Percentiles rank a stretch among this genome's conserved stretches.
These are phyloP conservation scores for Cheilosia urbana DNA, from an alignment of 2,888 invertebrate genomes.

Conservation along the genomic window DNA sequence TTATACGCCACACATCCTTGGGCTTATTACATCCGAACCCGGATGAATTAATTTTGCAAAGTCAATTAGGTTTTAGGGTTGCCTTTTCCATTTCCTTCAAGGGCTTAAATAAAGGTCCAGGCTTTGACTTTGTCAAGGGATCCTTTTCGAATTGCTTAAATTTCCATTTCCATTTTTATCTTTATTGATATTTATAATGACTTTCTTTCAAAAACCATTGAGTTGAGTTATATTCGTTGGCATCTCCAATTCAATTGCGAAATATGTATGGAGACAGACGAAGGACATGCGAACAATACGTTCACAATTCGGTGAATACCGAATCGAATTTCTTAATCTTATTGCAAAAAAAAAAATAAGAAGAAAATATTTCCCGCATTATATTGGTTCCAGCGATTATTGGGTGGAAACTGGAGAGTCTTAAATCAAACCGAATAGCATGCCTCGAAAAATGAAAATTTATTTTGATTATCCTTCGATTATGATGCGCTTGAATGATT, in stretches of 20 bases:
- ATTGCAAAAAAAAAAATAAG: not conserved
- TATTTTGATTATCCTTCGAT: conserved; percentile 64
- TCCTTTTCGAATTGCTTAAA: no score
- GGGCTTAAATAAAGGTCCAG: no score
- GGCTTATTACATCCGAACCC: no score
- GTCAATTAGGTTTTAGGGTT: no score
- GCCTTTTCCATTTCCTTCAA: no score
- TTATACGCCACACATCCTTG: no score
- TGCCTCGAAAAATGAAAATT: conserved; percentile 53
- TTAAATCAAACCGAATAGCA: conserved; percentile 52
- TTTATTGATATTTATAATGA: not conserved
- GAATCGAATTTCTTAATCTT: conserved; percentile 5
- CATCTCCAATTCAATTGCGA: not conserved
- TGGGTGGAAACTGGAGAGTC: not conserved
- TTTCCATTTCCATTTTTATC: no score
- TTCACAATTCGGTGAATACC: not conserved
- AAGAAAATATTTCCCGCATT: not conserved
- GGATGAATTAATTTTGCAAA: no score
- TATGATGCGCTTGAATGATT: conserved; percentile 59
- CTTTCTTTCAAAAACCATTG: conserved; percentile 7
- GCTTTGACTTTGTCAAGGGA: no score
- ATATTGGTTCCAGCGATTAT: not conserved
- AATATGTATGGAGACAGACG: not conserved
- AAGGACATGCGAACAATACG: not conserved
- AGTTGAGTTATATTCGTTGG: conserved; percentile 5